Percentiles rank a stretch among this genome's conserved stretches.
phyloP scores from a whole-genome alignment of 2,888 invertebrate species.

The Entomobrya multifasciata region DNA sequence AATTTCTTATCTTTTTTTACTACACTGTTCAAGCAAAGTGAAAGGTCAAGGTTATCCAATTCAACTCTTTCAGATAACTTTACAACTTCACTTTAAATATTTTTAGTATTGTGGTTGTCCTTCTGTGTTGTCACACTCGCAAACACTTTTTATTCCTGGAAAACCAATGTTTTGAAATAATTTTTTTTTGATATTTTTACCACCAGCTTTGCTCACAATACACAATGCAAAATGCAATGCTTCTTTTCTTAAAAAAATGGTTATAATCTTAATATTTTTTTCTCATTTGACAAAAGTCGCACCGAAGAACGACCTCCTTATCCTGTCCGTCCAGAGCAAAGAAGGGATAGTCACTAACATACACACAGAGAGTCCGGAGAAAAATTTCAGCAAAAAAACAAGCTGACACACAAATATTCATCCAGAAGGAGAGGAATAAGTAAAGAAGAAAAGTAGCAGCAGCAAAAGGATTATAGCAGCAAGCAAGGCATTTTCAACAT shows the following conservation, averaged over 20 bases:
- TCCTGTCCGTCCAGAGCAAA: conserved; percentile 48
- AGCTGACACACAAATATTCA: conserved; percentile 41
- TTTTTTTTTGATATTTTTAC: too few relatives aligned
- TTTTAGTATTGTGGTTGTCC: too few relatives aligned
- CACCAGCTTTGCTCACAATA: too few relatives aligned
- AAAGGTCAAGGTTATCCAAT: conserved; percentile 35
- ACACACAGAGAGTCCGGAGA: neutral
- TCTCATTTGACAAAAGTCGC: too few relatives aligned
- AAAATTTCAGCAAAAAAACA: conserved; percentile 3
- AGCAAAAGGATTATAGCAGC: too few relatives aligned
- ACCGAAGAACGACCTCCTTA: conserved; percentile 45
- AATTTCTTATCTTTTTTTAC: too few relatives aligned
- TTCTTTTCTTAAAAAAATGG: too few relatives aligned
- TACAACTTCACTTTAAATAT: neutral
- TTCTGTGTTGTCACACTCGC: neutral
- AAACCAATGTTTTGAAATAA: too few relatives aligned
- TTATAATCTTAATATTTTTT: too few relatives aligned
- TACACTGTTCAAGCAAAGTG: too few relatives aligned
- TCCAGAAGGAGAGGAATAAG: conserved; percentile 21
- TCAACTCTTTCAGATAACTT: neutral
- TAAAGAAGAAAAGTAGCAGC: neutral
- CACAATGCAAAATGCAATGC: too few relatives aligned
- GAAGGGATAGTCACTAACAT: conserved; percentile 42
- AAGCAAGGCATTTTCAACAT: neutral
- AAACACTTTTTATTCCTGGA: neutral